Percentiles rank a stretch among this genome's conserved stretches.
These are phyloP conservation scores for Drosophila parvula DNA, from an alignment of 1,140 invertebrate species.

Conservation along the genomic window DNA sequence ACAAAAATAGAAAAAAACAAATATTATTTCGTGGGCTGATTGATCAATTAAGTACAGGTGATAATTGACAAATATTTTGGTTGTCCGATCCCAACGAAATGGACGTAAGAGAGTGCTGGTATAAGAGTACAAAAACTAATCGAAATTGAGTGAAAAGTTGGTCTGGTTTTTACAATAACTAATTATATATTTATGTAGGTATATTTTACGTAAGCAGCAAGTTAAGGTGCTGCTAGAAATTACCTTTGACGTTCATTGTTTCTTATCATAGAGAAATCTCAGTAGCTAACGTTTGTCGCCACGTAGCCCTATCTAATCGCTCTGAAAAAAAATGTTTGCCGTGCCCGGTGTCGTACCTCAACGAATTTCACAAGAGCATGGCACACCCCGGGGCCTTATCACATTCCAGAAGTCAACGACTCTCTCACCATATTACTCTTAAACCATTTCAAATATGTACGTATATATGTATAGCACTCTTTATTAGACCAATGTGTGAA, in stretches of 20 bases:
- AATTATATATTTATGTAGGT: background rate
- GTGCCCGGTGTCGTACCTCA: constrained; percentile 5
- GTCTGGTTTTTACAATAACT: background rate
- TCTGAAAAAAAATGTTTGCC: constrained; percentile 26
- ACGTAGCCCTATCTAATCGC: constrained; percentile 31
- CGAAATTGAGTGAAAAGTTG: background rate
- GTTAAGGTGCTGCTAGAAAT: constrained; percentile 2
- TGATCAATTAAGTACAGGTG: constrained; percentile 51
- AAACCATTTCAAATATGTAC: background rate
- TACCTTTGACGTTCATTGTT: constrained; percentile 14
- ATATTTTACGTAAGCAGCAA: constrained; percentile 6
- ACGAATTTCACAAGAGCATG: constrained; percentile 32
- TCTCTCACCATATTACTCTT: constrained; percentile 7
- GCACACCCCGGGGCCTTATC: constrained; percentile 16
- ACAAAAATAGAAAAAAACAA: background rate
- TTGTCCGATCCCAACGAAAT: background rate
- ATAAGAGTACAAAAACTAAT: constrained; percentile 5
- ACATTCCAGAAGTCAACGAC: constrained; percentile 31
- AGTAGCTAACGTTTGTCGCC: background rate
- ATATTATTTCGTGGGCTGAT: constrained; percentile 30
- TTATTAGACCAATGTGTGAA: constrained; percentile 21
- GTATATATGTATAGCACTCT: constrained; percentile 2
- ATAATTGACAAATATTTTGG: constrained; percentile 45
- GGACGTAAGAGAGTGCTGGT: background rate
- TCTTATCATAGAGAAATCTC: constrained; percentile 29